These are phyloP conservation scores for Orthonyx spaldingii DNA, from an alignment of 2,113 vertebrate genomes.

Conservation along the genomic window DNA sequence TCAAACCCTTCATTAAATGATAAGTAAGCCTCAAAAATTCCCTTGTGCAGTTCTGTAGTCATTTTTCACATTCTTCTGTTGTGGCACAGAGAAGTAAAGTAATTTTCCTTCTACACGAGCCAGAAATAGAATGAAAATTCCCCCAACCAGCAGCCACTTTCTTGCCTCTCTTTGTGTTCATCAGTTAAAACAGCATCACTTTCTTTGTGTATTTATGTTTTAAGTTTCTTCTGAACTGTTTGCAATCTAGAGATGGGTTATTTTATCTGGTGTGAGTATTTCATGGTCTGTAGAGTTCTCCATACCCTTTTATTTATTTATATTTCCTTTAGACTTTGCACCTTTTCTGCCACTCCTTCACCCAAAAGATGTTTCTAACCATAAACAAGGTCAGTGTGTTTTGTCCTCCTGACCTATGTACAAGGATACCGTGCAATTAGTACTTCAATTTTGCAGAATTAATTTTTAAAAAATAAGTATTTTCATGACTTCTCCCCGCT, in stretches of 20 bases:
- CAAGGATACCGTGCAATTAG: not conserved
- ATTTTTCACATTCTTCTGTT: not conserved
- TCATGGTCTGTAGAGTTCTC: not conserved
- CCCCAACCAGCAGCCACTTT: not conserved
- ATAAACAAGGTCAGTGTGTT: not conserved
- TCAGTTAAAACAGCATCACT: not conserved
- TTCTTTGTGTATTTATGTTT: not conserved
- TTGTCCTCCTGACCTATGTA: not conserved
- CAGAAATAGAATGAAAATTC: not conserved
- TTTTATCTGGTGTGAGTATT: not conserved
- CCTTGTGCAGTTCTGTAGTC: not conserved
- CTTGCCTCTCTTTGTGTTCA: not conserved
- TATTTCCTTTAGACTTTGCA: not conserved
- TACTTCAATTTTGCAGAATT: not conserved
- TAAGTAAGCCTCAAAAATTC: constrained; percentile 5
- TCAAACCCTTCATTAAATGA: not conserved
- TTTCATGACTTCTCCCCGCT: not conserved
- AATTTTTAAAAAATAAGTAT: not conserved
- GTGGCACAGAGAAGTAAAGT: not conserved
- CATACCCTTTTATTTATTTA: not conserved
- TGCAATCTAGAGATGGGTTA: not conserved
- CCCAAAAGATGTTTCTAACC: not conserved
- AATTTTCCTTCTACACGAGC: not conserved
- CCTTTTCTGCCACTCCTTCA: not conserved
- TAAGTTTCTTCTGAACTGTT: not conserved